Evolutionary conservation across 2,797 vertebrate species (phyloP).

Genomic region (Diplodus sargus): DNA sequence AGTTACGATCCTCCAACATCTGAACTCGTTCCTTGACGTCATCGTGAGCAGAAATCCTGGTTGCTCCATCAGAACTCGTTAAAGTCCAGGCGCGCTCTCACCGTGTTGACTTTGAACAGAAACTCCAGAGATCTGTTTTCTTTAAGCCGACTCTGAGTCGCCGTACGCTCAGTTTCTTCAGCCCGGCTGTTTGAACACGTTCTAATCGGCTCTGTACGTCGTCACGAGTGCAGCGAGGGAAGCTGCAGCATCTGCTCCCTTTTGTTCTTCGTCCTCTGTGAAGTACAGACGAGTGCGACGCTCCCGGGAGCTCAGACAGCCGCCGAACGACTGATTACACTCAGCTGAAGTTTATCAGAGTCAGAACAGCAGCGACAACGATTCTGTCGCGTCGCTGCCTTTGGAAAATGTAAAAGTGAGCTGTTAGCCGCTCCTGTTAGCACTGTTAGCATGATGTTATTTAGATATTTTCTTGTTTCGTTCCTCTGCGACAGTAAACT

Average conservation of each 20-base stretch:
- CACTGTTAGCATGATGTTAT: no score
- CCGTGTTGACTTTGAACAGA: no score
- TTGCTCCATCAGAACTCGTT: background rate
- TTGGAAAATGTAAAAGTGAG: no score
- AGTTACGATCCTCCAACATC: background rate
- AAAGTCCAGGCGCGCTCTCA: no score
- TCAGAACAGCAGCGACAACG: background rate
- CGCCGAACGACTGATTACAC: background rate
- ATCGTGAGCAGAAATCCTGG: background rate
- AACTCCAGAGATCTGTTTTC: background rate
- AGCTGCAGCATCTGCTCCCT: background rate
- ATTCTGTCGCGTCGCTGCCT: background rate
- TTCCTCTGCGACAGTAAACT: no score
- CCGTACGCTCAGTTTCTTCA: background rate
- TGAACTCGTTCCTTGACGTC: no score
- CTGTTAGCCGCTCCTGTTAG: no score
- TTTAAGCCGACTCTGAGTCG: background rate
- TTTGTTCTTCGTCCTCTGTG: background rate
- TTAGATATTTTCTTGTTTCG: no score
- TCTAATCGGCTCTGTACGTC: background rate
- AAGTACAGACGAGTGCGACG: background rate
- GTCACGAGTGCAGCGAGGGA: background rate
- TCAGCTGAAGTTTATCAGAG: background rate
- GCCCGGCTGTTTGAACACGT: slow-evolving; percentile 2
- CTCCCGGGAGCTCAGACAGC: background rate